Percentiles rank a stretch among this genome's conserved stretches.
Evolutionary conservation across 2,113 vertebrate species (phyloP).

Genomic region (Actinemys pallida): DNA sequence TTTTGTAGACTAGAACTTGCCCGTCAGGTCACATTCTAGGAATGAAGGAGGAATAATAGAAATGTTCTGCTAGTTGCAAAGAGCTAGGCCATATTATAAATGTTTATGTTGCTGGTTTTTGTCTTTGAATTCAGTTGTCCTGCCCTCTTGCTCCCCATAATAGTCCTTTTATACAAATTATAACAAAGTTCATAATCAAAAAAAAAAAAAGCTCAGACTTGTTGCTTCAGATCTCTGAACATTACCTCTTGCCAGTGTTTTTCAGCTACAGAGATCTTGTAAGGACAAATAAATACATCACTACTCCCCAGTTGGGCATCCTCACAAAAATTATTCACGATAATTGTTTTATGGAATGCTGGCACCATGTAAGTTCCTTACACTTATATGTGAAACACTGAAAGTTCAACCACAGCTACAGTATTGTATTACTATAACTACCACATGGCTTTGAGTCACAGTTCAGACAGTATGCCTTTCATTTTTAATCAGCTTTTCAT

Average conservation of each 20-base stretch:
- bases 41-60: background rate
- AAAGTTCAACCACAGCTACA: background rate
- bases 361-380: background rate
- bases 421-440: background rate
- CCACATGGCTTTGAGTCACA: background rate
- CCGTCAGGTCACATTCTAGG: background rate
- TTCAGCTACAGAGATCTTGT: background rate
- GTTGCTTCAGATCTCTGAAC: background rate
- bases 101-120: background rate
- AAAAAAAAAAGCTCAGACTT: background rate
- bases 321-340: background rate
- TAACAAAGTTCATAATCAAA: accelerated
- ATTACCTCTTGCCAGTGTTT: background rate
- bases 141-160: background rate
- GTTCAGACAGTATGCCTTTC: background rate
- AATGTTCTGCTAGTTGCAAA: background rate
- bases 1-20: background rate
- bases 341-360: background rate
- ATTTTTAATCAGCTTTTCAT: background rate
- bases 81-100: background rate
- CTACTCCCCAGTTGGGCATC: background rate
- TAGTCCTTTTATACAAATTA: background rate
- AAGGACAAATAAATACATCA: background rate
- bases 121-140: background rate
- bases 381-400: background rate